Conservation (phyloP, 1,140 invertebrate genomes). For the Cotesia vestalis region DNA sequence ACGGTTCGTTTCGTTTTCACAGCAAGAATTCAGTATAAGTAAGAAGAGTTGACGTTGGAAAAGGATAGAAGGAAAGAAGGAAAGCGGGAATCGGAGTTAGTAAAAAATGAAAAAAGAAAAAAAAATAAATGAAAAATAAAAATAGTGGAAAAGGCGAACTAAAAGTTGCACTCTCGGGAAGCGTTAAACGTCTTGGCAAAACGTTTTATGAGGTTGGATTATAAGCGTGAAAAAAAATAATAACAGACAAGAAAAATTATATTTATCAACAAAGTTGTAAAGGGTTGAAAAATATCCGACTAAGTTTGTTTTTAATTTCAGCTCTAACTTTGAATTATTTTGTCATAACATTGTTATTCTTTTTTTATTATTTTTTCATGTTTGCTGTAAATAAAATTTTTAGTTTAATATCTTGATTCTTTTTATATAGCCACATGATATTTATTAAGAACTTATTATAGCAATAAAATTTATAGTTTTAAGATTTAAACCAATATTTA, state of each 20-base stretch:
- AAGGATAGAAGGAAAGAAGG: not conserved
- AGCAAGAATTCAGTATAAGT: too few relatives aligned
- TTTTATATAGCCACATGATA: too few relatives aligned
- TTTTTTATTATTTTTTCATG: too few relatives aligned
- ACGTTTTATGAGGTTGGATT: constrained; percentile 25
- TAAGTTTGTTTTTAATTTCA: not conserved
- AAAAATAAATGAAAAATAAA: constrained; percentile 15
- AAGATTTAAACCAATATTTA: too few relatives aligned
- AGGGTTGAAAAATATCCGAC: not conserved
- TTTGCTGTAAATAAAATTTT: too few relatives aligned
- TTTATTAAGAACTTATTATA: too few relatives aligned
- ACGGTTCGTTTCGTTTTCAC: too few relatives aligned
- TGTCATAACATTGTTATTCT: too few relatives aligned
- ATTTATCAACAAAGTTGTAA: constrained; percentile 19
- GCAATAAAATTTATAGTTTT: too few relatives aligned
- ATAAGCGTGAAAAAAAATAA: constrained; percentile 12
- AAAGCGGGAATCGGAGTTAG: not conserved
- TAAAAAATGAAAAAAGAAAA: not conserved
- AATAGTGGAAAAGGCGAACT: constrained; percentile 3
- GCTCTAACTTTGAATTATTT: not conserved
- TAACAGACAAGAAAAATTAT: not conserved
- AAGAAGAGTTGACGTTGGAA: not conserved
- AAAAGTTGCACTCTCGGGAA: constrained; percentile 10
- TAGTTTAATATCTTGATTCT: too few relatives aligned
- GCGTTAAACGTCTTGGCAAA: constrained; percentile 28